These are phyloP conservation scores for Drosophila paramelanica DNA, from an alignment of 2,888 invertebrate species.

Conservation along the genomic window DNA sequence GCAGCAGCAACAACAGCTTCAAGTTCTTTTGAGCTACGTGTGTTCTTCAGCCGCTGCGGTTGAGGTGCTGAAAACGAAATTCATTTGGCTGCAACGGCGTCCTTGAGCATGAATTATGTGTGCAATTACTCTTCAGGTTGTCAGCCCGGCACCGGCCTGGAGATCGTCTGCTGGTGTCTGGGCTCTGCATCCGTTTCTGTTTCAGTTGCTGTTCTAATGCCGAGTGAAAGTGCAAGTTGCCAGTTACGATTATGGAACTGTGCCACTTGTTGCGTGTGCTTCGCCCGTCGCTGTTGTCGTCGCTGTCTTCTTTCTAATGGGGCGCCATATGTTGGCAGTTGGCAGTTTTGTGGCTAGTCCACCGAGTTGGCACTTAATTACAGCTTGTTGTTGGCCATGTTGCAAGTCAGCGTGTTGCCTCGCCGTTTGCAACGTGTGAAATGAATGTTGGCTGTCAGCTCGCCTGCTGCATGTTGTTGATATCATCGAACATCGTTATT, in stretches of 20 bases:
- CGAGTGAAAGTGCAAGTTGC: conserved; percentile 71
- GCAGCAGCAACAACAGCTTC: conserved; percentile 30
- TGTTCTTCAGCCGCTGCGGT: conserved; percentile 9
- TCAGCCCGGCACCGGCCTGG: conserved; percentile 34
- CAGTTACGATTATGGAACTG: conserved; percentile 68
- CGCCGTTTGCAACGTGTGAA: conserved; percentile 55
- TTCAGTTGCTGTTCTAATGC: conserved; percentile 54
- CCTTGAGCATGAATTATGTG: conserved; percentile 81
- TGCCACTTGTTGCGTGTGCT: conserved; percentile 64
- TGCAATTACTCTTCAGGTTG: conserved; percentile 78
- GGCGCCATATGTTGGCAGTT: conserved; percentile 36
- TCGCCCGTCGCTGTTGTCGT: neutral
- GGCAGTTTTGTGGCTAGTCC: conserved; percentile 1
- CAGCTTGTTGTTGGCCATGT: conserved; percentile 71
- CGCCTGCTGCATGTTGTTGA: conserved; percentile 67
- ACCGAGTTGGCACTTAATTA: conserved; percentile 67
- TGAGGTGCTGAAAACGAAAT: conserved; percentile 79
- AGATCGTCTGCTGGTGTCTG: conserved; percentile 5
- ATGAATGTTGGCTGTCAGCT: conserved; percentile 73
- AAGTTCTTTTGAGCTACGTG: conserved; percentile 18
- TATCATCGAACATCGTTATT: conserved; percentile 71
- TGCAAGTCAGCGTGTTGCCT: conserved; percentile 52
- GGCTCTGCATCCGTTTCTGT: neutral
- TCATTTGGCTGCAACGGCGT: conserved; percentile 66
- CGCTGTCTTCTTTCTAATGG: conserved; percentile 63